A percentile compares a stretch with the other conserved stretches of the same genome.
Conservation (phyloP, 2,113 vertebrate genomes). For the Petrocephalus zakoni region DNA sequence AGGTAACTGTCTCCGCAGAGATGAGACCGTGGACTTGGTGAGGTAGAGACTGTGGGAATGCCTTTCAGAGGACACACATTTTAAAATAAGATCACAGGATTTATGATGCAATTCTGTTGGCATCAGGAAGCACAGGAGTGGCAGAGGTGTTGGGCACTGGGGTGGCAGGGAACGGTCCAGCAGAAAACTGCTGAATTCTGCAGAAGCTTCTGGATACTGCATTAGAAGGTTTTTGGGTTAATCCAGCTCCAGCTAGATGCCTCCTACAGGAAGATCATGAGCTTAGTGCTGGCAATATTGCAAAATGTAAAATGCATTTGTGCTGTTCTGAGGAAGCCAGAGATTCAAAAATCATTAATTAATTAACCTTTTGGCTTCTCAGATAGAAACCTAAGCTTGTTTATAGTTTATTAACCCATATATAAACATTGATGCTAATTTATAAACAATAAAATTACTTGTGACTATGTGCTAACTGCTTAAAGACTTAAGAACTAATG, state of each 20-base stretch:
- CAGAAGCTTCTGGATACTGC: neutral
- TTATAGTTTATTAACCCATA: neutral
- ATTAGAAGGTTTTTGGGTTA: neutral
- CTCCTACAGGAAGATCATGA: neutral
- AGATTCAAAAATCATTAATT: neutral
- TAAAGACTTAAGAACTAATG: neutral
- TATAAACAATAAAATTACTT: neutral
- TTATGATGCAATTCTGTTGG: neutral
- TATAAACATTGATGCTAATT: neutral
- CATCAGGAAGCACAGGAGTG: neutral
- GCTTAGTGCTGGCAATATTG: neutral
- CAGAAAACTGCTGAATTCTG: neutral
- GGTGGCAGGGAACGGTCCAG: neutral
- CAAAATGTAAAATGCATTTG: neutral
- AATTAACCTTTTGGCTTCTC: neutral
- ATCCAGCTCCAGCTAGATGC: neutral
- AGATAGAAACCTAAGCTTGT: neutral
- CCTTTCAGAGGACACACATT: neutral
- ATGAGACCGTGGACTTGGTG: neutral
- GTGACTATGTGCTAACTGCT: neutral
- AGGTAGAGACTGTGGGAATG: neutral
- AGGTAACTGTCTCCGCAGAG: neutral
- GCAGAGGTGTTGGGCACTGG: neutral
- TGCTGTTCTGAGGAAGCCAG: neutral
- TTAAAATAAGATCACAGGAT: neutral